Conservation (phyloP, 2,113 vertebrate species). For the Fulmarus glacialis region DNA sequence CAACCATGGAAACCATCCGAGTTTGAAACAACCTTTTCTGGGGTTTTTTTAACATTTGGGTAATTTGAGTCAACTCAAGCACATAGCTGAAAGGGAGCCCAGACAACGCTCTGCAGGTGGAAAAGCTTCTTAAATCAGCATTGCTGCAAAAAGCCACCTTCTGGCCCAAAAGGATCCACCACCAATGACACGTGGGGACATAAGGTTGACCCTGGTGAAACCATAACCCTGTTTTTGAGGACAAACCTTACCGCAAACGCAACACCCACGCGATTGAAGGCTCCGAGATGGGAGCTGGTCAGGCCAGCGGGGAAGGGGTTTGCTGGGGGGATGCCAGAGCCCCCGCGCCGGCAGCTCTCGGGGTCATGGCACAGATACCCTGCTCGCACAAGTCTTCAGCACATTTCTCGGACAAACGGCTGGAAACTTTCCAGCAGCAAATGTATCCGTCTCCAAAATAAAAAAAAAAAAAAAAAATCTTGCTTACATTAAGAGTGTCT, state of each 20-base stretch:
- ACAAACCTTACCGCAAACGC: not conserved
- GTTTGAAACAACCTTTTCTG: not conserved
- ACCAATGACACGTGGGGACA: fast-evolving
- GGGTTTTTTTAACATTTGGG: not conserved
- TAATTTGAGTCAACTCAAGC: not conserved
- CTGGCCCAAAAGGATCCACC: not conserved
- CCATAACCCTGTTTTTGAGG: not conserved
- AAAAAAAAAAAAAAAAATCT: not conserved
- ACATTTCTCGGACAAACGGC: not conserved
- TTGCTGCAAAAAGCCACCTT: not conserved
- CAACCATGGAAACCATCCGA: not conserved
- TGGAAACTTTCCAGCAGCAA: slow-evolving; percentile 14
- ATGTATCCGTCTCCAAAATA: not conserved
- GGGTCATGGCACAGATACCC: not conserved
- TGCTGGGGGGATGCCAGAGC: not conserved
- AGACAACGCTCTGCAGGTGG: fast-evolving
- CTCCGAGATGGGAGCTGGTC: not conserved
- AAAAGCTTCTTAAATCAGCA: not conserved
- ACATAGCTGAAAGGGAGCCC: not conserved
- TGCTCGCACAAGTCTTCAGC: not conserved
- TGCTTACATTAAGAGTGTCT: slow-evolving; percentile 20
- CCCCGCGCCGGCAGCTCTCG: fast-evolving
- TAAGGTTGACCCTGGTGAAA: not conserved
- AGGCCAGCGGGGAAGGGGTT: not conserved
- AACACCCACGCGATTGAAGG: fast-evolving